Conservation (phyloP, 2,113 vertebrate species). For the Meleagris gallopavo region DNA sequence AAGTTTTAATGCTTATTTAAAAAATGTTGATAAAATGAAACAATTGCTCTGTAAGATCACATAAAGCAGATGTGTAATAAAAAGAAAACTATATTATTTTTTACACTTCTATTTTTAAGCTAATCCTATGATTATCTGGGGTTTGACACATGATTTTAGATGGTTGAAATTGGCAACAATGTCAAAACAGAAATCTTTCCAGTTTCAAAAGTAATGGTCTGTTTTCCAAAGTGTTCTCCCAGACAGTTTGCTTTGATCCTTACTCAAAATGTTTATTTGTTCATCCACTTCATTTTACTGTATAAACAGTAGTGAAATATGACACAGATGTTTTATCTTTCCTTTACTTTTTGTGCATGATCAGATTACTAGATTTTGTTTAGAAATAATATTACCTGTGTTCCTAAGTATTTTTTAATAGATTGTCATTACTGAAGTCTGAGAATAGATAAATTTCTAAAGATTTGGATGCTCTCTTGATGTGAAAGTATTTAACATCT, state of each 20-base stretch:
- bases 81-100: neutral
- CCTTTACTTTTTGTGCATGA: neutral
- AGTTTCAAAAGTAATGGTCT: neutral
- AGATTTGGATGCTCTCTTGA: neutral
- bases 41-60: neutral
- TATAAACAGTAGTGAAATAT: neutral
- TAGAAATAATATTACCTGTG: neutral
- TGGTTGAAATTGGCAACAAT: neutral
- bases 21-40: conserved; percentile 14
- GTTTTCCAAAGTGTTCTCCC: neutral
- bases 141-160: neutral
- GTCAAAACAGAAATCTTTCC: neutral
- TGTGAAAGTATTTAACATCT: neutral
- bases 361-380: neutral
- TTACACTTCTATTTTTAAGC: neutral
- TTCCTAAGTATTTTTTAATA: neutral
- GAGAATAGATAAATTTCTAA: neutral
- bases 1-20: neutral
- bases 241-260: neutral
- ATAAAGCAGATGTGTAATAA: neutral
- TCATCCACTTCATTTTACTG: neutral
- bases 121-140: neutral
- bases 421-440: neutral
- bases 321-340: neutral
- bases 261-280: neutral